Conservation (phyloP, 2,888 invertebrate genomes). For the Coelinius sp. region DNA sequence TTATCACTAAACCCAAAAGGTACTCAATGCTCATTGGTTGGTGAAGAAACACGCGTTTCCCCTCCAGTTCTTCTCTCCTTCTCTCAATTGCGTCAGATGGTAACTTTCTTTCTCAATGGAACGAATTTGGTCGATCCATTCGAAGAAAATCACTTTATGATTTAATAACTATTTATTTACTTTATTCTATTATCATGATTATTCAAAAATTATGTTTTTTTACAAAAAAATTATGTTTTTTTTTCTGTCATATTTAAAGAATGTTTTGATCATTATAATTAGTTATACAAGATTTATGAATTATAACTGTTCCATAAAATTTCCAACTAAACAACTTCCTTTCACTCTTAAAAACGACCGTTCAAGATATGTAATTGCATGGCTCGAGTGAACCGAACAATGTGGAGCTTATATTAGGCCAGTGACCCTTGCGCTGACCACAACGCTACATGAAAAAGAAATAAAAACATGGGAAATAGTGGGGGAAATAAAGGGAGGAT, state of each 20-base stretch:
- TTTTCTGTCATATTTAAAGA: no score
- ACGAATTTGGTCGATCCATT: not conserved
- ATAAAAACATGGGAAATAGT: not conserved
- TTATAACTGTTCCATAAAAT: not conserved
- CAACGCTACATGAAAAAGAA: not conserved
- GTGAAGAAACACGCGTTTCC: slow-evolving; percentile 1
- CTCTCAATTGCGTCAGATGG: no score
- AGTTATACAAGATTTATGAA: not conserved
- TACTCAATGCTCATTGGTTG: slow-evolving; percentile 6
- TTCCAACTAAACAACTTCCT: not conserved
- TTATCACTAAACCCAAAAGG: not conserved
- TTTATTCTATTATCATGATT: no score
- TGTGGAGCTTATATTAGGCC: not conserved
- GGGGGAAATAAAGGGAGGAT: no score
- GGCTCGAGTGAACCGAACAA: not conserved
- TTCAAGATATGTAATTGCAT: not conserved
- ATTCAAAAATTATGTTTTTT: no score
- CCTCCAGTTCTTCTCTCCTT: no score
- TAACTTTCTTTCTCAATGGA: not conserved
- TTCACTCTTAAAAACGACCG: not conserved
- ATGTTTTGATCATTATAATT: not conserved
- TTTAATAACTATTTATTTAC: no score
- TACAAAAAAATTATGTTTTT: no score
- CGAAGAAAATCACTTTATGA: not conserved
- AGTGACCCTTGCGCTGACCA: not conserved